Evolutionary conservation across 2,888 invertebrate species (phyloP), one percentile per base, ranked within the genome.

Genomic region (Agelastica alni): DNA sequence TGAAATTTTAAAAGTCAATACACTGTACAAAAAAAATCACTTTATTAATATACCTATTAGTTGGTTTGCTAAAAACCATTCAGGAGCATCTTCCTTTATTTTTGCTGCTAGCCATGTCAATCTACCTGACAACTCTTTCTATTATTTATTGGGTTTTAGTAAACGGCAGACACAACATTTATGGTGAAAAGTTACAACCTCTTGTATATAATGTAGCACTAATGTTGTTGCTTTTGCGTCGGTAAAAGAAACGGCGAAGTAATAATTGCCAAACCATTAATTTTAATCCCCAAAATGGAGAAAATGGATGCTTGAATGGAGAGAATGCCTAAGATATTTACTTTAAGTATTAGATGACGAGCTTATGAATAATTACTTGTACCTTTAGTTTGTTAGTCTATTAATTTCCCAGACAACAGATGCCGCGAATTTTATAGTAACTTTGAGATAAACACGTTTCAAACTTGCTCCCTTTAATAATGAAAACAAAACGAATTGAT

Each of bases 191-290:
- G n/a, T n/a, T n/a, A n/a, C n/a, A n/a, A n/a, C n/a, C n/a, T n/a
- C n/a, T n/a, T 26, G 26, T 26, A 26, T 26, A 26, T 26, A 26
- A 26, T 26, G 9, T 26, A 7, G 9, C 26, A 26, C 26, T 7
- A 45, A 45, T 20, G 30, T n/a, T n/a, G 39, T 39, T 28, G 20
- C 20, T 39, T 20, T 10, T 6, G 5, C 2, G 34, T 5, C 5
- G 14, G n/a, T 9, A 14, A 30, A 7, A 32, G 30, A 47, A 44
- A 47, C 51, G 43, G 32, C 56, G 48, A 44, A 51, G 51, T 54
- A 54, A 56, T 53, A 49, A 59, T 54, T 54, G 53, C 54, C 41
- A 34, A 51, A 46, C 54, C 56, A 56, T 59, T 59, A 59, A 59
- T 59, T 59, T 54, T 41, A 39, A 32, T 47, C 53, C 39, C 46